A percentile compares a stretch with the other conserved stretches of the same genome.
phyloP scores from a whole-genome alignment of 2,797 vertebrate genomes.

The Oreortyx pictus region DNA sequence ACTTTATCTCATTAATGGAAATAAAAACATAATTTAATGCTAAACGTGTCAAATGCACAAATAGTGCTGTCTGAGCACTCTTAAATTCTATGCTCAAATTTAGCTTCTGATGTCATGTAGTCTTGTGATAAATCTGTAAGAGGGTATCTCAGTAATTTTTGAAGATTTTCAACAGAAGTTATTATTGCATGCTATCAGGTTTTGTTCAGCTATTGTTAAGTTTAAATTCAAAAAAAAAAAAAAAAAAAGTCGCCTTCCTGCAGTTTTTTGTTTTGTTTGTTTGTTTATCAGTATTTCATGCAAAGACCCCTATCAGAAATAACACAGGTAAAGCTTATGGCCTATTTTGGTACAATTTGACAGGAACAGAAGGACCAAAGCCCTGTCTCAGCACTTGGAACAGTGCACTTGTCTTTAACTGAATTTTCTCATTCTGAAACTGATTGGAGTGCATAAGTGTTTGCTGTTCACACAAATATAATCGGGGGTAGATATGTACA shows the following conservation, averaged over 20 bases:
- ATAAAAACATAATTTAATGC: conserved; percentile 65
- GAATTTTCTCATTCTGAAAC: not conserved
- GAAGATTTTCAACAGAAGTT: conserved; percentile 60
- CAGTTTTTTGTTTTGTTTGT: not conserved
- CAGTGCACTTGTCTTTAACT: not conserved
- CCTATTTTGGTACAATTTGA: conserved; percentile 39
- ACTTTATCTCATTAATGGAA: conserved; percentile 66
- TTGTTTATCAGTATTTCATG: not conserved
- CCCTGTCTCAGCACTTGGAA: not conserved
- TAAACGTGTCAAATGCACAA: conserved; percentile 63
- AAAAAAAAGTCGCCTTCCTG: conserved; percentile 17
- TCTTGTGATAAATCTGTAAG: conserved; percentile 54
- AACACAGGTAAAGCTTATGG: not conserved
- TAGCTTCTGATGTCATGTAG: not conserved
- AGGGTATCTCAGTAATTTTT: conserved; percentile 28
- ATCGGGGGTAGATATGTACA: not conserved
- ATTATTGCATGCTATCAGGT: conserved; percentile 15
- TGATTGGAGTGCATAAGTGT: not conserved
- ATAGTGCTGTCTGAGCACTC: not conserved
- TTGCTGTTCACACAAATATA: not conserved
- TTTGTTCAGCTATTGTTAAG: conserved; percentile 28
- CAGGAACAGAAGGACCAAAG: not conserved
- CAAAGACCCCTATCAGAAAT: conserved; percentile 34
- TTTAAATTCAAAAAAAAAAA: conserved; percentile 41
- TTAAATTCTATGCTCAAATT: conserved; percentile 47